Percentiles rank a stretch among this genome's conserved stretches.
Conservation (phyloP, 2,888 invertebrate species). For the Clepsis dumicolana region DNA sequence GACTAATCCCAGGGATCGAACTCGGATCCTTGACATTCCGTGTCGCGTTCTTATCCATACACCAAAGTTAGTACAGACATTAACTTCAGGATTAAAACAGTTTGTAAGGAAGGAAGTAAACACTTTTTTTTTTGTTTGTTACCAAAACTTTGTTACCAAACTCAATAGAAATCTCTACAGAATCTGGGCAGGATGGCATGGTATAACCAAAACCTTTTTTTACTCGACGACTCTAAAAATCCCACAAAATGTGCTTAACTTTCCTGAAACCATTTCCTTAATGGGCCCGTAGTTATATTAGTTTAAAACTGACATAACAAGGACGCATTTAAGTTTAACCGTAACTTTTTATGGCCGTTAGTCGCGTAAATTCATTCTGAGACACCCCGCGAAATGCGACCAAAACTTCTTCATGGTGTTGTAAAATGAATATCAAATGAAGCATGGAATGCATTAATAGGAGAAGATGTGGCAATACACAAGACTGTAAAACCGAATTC, state of each 20-base stretch:
- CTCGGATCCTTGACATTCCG: too few relatives aligned
- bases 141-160: not conserved
- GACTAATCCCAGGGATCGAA: too few relatives aligned
- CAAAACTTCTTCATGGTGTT: slow-evolving; percentile 38
- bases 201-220: slow-evolving; percentile 1
- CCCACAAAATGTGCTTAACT: slow-evolving; percentile 54
- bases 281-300: slow-evolving; percentile 54
- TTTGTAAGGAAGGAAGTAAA: not conserved
- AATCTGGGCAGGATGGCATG: not conserved
- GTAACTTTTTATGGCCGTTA: slow-evolving; percentile 64
- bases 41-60: too few relatives aligned
- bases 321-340: slow-evolving; percentile 68
- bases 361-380: slow-evolving; percentile 55
- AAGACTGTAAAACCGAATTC: too few relatives aligned
- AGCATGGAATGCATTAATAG: not conserved
- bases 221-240: slow-evolving; percentile 4
- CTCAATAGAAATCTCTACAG: not conserved
- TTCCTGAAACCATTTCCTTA: slow-evolving; percentile 54
- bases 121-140: not conserved
- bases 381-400: slow-evolving; percentile 46
- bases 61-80: too few relatives aligned
- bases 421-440: slow-evolving; percentile 6
- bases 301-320: slow-evolving; percentile 66
- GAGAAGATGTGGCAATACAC: too few relatives aligned
- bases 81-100: too few relatives aligned